Percentiles rank a stretch among this genome's conserved stretches.
Evolutionary conservation across 2,888 invertebrate genomes (phyloP).

Genomic region (Margaritifera margaritifera): DNA sequence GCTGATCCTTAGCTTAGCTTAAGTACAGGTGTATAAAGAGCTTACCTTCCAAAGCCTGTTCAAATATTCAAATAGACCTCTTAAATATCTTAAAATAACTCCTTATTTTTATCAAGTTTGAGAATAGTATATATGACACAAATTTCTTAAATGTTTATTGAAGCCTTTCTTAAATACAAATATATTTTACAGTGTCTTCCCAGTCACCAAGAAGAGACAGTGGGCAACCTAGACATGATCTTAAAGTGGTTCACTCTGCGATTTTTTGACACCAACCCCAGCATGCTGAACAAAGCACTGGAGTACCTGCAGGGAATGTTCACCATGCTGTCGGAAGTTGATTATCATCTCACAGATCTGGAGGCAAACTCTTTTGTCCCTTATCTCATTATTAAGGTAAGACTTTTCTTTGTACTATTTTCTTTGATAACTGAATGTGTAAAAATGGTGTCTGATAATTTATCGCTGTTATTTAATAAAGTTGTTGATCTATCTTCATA

Average conservation of each 20-base stretch:
- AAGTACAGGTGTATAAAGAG: neutral
- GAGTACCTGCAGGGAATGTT: slow-evolving; percentile 92
- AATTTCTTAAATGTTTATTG: no score
- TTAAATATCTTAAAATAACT: neutral
- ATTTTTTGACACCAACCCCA: slow-evolving; percentile 99
- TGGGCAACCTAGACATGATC: slow-evolving; percentile 93
- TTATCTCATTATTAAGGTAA: slow-evolving; percentile 91
- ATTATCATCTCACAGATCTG: slow-evolving; percentile 90
- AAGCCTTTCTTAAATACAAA: neutral
- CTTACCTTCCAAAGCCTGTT: neutral
- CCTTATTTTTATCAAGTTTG: no score
- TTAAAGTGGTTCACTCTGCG: slow-evolving; percentile 96
- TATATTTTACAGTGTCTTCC: slow-evolving; percentile 79
- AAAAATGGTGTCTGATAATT: neutral
- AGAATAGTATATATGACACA: no score
- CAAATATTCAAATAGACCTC: neutral
- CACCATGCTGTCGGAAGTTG: slow-evolving; percentile 82
- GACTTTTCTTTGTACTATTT: slow-evolving; percentile 1
- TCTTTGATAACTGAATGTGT: neutral
- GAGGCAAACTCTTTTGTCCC: slow-evolving; percentile 96
- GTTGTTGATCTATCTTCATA: neutral
- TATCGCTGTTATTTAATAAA: neutral
- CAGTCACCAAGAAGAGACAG: slow-evolving; percentile 84
- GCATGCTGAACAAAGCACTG: slow-evolving; percentile 94
- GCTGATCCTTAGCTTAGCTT: no score